phyloP scores from a whole-genome alignment of 2,888 invertebrate species.

The Cistogaster globosa region DNA sequence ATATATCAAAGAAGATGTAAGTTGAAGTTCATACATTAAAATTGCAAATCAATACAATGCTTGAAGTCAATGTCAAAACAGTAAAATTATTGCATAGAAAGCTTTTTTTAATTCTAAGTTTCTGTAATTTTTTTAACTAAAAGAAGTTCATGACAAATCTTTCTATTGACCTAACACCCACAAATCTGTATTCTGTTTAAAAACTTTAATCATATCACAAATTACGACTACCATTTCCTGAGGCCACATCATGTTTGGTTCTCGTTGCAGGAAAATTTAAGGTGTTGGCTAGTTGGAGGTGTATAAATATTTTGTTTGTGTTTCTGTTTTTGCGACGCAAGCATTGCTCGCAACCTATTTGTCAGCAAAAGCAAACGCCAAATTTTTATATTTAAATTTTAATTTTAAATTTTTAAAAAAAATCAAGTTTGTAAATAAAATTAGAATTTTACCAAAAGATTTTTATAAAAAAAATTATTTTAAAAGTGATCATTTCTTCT shows the following conservation, averaged over 20 bases:
- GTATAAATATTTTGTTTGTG: too few relatives aligned
- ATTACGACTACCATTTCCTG: slow-evolving; percentile 37
- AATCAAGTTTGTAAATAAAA: too few relatives aligned
- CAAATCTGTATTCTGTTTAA: slow-evolving; percentile 23
- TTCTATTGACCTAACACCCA: slow-evolving; percentile 53
- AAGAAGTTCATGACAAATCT: slow-evolving; percentile 50
- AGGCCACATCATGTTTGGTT: slow-evolving; percentile 13
- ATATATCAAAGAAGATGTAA: slow-evolving; percentile 35
- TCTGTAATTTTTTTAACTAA: background rate
- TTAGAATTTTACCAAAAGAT: too few relatives aligned
- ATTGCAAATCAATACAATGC: slow-evolving; percentile 26
- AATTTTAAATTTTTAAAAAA: too few relatives aligned
- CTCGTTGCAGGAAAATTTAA: background rate
- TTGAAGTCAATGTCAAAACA: slow-evolving; percentile 34
- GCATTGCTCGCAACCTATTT: slow-evolving; percentile 7
- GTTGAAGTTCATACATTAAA: background rate
- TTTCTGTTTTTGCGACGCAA: slow-evolving; percentile 32
- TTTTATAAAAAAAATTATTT: too few relatives aligned
- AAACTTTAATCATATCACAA: slow-evolving; percentile 43
- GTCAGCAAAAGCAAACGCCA: too few relatives aligned
- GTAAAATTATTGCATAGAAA: slow-evolving; percentile 30
- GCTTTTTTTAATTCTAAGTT: background rate
- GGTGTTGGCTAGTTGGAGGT: slow-evolving; percentile 31
- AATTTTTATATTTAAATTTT: too few relatives aligned
- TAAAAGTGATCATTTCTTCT: too few relatives aligned